These are phyloP conservation scores for Clitarchus hookeri DNA, from an alignment of 2,888 invertebrate species.

Conservation along the genomic window DNA sequence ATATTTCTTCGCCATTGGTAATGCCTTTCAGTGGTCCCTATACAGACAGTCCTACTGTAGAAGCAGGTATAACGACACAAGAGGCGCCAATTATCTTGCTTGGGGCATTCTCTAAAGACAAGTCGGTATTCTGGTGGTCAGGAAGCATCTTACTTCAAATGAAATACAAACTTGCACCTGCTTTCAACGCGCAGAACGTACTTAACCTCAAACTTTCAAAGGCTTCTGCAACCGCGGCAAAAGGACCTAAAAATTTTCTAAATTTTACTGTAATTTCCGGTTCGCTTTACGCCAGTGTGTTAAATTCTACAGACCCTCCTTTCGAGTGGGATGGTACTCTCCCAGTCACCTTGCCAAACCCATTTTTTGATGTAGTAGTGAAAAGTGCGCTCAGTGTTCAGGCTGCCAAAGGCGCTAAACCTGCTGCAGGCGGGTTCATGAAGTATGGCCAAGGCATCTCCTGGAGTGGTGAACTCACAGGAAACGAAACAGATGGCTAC, in stretches of 20 bases:
- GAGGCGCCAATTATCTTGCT: constrained; percentile 38
- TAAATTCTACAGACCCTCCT: background rate
- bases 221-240: background rate
- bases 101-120: constrained; percentile 40
- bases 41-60: constrained; percentile 18
- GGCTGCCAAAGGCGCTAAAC: background rate
- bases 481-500: background rate
- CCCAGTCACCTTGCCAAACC: constrained; percentile 6
- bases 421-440: background rate
- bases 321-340: constrained; percentile 19
- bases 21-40: background rate
- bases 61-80: background rate
- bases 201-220: background rate
- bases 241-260: background rate
- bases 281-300: background rate
- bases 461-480: background rate
- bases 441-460: constrained; percentile 16
- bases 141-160: constrained; percentile 32
- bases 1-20: background rate
- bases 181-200: background rate
- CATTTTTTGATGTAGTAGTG: constrained; percentile 18
- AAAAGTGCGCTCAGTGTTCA: background rate
- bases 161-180: background rate
- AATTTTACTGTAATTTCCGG: background rate
- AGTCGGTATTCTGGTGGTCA: constrained; percentile 40